These are phyloP conservation scores for Urophycis tenuis DNA, from an alignment of 2,797 vertebrate species.

Conservation along the genomic window DNA sequence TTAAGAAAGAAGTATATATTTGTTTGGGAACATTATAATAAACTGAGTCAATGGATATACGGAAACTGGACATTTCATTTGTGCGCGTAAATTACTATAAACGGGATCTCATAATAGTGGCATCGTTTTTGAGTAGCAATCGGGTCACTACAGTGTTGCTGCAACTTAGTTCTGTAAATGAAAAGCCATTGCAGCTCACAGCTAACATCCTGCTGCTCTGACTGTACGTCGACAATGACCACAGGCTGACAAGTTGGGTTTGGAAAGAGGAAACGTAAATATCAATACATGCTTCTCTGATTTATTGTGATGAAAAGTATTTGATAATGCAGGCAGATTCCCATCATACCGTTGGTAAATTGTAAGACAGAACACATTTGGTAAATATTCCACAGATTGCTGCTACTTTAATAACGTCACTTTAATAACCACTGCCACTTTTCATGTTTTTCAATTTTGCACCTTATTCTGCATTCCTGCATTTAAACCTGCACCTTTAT, in stretches of 20 bases:
- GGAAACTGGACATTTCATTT: no score
- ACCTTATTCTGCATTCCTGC: no score
- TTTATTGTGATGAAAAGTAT: constrained; percentile 29
- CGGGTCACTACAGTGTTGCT: no score
- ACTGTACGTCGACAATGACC: constrained; percentile 35
- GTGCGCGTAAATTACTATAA: no score
- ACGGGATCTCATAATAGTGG: no score
- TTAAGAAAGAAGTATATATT: no score
- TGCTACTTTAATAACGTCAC: background rate
- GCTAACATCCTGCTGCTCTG: constrained; percentile 29
- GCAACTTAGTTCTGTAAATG: constrained; percentile 40
- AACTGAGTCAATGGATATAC: no score
- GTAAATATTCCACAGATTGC: background rate
- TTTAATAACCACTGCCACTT: no score
- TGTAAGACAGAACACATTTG: background rate
- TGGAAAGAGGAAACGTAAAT: constrained; percentile 28
- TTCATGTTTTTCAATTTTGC: no score
- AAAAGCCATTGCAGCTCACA: constrained; percentile 39
- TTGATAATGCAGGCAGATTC: constrained; percentile 38
- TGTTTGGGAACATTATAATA: no score
- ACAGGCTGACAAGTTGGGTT: background rate
- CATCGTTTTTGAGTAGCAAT: no score
- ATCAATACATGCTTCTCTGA: constrained; percentile 26
- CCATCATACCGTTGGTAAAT: constrained; percentile 40
- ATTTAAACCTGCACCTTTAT: no score